Base-by-base conservation (phyloP, 1,140 invertebrate species). In the Drosophila seguyi region DNA sequence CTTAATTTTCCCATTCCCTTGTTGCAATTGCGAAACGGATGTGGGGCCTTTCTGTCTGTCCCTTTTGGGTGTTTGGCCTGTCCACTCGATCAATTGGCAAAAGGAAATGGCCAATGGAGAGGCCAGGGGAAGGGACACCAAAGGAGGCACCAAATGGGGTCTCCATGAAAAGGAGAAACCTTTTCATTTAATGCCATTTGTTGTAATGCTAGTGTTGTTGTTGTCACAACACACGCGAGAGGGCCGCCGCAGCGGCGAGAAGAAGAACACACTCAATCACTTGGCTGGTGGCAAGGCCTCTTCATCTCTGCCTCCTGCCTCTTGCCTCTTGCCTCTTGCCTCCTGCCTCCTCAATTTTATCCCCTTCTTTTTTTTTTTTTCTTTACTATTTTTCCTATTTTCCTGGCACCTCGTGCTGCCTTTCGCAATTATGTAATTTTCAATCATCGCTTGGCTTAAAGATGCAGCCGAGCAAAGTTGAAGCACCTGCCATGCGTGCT, bases 401-500 rank as follows among this genome's bases (percentile, higher is more conserved):
- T n/a, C 47, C 47, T 31, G 25, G 53, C 56, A 67, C 56, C 50
- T 72, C 42, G 39, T 36, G 52, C 69, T 58, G 66, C 53, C 45
- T 77, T 63, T 85, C 22, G 85, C 85, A 88, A 88, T 88, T 88
- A 88, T 88, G 85, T 88, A 88, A 88, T 90, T 88, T 88, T 88
- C 85, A 90, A 88, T 88, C 85, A 88, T 84, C 80, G 65, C 76
- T 38, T 47, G 79, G 76, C 81, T 76, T 80, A 87, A 88, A 88
- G 84, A 88, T 88, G 84, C 80, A 80, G 60, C 47, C 76, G 63
- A 72, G 27, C 65, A 74, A 72, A 71, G 62, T 87, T 82, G 84
- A 76, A 88, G 76, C 84, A 88, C 85, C 84, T 90, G 84, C 76
- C 76, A 75, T 77, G 62, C 57, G 48, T 61, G 73, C 58, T 62